Conservation (phyloP, 2,888 invertebrate genomes). For the Phorcus lineatus region DNA sequence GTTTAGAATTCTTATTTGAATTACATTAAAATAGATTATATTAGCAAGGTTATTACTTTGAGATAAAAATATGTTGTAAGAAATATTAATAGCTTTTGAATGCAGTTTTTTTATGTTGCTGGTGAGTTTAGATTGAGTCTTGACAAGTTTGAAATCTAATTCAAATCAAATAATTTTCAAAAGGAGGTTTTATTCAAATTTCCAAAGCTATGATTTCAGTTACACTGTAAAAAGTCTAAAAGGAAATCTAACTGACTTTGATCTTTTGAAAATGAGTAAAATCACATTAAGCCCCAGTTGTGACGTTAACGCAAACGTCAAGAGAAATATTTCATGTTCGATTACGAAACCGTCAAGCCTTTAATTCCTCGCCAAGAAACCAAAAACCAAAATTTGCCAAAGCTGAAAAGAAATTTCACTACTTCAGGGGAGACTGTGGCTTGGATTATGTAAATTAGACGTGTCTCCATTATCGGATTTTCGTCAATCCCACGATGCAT, state of each 20-base stretch:
- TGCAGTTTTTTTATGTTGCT: too few relatives aligned
- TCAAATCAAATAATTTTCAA: background rate
- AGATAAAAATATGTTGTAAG: too few relatives aligned
- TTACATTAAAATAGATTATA: too few relatives aligned
- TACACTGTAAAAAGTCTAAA: background rate
- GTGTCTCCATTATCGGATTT: conserved; percentile 18
- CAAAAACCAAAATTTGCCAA: background rate
- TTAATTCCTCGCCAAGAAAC: background rate
- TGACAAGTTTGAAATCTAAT: background rate
- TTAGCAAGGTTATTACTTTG: too few relatives aligned
- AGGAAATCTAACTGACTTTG: background rate
- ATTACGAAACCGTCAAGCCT: background rate
- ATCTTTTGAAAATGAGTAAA: background rate
- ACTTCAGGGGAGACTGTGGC: background rate
- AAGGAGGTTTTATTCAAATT: background rate
- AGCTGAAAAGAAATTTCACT: background rate
- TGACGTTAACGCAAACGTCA: background rate
- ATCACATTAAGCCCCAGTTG: background rate
- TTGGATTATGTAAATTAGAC: conserved; percentile 21
- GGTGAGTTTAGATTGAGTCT: too few relatives aligned
- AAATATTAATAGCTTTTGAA: too few relatives aligned
- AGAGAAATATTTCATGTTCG: background rate
- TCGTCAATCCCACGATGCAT: conserved; percentile 9
- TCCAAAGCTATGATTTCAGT: conserved; percentile 1
- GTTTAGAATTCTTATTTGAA: too few relatives aligned